Evolutionary conservation across 1,140 invertebrate species (phyloP).

Genomic region (Portunus trituberculatus): DNA sequence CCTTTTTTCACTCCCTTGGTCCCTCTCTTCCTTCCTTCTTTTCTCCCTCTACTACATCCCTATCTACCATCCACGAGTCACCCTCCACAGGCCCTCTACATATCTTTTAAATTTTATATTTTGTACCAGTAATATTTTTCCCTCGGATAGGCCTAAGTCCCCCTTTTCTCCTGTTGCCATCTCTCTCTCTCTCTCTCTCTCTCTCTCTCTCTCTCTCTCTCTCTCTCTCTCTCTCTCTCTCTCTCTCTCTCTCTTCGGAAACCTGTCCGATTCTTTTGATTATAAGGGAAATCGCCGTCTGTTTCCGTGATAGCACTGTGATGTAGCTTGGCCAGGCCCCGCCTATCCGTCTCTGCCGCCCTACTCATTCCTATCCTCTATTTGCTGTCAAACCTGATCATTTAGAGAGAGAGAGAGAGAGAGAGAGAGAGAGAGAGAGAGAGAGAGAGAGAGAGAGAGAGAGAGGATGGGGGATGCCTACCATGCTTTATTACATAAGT

Average conservation of each 20-base stretch:
- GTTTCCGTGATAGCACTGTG: constrained; percentile 1
- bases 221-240: constrained; percentile 48
- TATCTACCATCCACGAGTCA: neutral
- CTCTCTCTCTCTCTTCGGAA: constrained; percentile 28
- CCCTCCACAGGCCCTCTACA: neutral
- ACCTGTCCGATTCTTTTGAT: neutral
- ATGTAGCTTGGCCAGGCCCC: constrained; percentile 13
- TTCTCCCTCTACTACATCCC: neutral
- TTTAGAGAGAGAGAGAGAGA: neutral
- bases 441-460: constrained; percentile 20
- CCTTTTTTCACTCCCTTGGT: no score
- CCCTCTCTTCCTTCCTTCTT: neutral
- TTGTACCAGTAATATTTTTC: constrained; percentile 15
- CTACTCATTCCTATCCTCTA: neutral
- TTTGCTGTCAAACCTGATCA: neutral
- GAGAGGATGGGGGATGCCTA: neutral
- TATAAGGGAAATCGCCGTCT: neutral
- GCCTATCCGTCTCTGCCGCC: neutral
- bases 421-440: constrained; percentile 20
- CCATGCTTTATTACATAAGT: no score
- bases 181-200: constrained; percentile 37
- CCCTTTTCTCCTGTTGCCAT: no score
- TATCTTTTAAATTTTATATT: constrained; percentile 25
- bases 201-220: constrained; percentile 48
- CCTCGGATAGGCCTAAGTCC: neutral